These are phyloP conservation scores for Athene noctua DNA, from an alignment of 2,113 vertebrate species.

Conservation along the genomic window DNA sequence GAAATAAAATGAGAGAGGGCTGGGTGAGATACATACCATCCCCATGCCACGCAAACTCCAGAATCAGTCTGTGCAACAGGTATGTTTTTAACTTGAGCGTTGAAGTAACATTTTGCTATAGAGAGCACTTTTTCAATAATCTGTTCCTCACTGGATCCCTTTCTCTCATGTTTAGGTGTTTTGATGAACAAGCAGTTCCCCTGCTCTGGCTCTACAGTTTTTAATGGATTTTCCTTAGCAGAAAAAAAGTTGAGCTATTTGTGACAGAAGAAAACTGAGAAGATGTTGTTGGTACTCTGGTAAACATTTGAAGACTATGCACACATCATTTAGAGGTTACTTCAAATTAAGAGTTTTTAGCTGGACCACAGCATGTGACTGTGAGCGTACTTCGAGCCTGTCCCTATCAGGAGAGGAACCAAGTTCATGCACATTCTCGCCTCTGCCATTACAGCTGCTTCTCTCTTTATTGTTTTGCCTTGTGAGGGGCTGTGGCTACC, in stretches of 20 bases:
- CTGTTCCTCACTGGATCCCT: not conserved
- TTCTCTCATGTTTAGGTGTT: not conserved
- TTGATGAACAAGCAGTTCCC: not conserved
- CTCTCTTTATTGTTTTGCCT: not conserved
- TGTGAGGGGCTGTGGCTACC: not conserved
- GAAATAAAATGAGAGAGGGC: not conserved
- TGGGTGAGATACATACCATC: not conserved
- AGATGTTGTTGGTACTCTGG: not conserved
- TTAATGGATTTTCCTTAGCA: not conserved
- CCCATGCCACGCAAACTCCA: fast-evolving
- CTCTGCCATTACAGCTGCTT: not conserved
- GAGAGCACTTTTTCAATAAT: not conserved
- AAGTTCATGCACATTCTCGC: not conserved
- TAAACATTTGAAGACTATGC: not conserved
- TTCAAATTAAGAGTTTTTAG: not conserved
- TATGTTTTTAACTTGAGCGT: not conserved
- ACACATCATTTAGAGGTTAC: not conserved
- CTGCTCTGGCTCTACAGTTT: not conserved
- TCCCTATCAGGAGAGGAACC: not conserved
- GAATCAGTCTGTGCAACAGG: not conserved
- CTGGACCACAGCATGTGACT: not conserved
- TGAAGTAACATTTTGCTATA: not conserved
- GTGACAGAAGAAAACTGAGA: not conserved
- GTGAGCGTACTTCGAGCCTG: not conserved
- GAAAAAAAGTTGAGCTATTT: not conserved